Percentiles rank a stretch among this genome's conserved stretches.
These are phyloP conservation scores for Scaptomyza hsui DNA, from an alignment of 1,140 invertebrate species.

Conservation along the genomic window DNA sequence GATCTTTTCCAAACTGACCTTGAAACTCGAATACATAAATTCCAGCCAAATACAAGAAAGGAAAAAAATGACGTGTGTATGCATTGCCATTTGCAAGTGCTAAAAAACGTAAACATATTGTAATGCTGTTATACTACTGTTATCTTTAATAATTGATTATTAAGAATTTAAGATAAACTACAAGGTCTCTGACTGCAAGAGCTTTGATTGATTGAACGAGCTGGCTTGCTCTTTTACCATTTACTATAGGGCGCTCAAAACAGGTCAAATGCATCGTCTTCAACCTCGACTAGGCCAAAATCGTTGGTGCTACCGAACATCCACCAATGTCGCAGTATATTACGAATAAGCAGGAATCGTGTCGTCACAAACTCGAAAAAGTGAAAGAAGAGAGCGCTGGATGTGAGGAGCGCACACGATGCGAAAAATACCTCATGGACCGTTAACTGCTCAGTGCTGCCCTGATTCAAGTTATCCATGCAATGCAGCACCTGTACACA, in stretches of 20 bases:
- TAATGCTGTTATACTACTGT: slow-evolving; percentile 13
- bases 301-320: slow-evolving; percentile 75
- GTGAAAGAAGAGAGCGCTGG: slow-evolving; percentile 77
- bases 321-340: slow-evolving; percentile 79
- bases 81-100: too few relatives aligned
- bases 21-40: background rate
- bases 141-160: slow-evolving; percentile 6
- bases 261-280: slow-evolving; percentile 71
- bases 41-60: too few relatives aligned
- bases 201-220: background rate
- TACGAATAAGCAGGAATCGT: slow-evolving; percentile 69
- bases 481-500: slow-evolving; percentile 70
- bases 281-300: slow-evolving; percentile 66
- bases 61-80: too few relatives aligned
- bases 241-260: slow-evolving; percentile 40
- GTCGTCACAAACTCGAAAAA: slow-evolving; percentile 80
- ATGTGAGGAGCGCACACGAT: slow-evolving; percentile 72
- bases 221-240: background rate
- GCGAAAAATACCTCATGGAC: slow-evolving; percentile 74
- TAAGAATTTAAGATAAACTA: slow-evolving; percentile 13
- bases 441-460: slow-evolving; percentile 63
- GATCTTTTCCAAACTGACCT: background rate
- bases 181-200: background rate
- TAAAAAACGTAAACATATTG: too few relatives aligned
- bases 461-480: slow-evolving; percentile 78